Conservation (phyloP, 2,888 invertebrate species). For the Mesorhabditis spiculigera region DNA sequence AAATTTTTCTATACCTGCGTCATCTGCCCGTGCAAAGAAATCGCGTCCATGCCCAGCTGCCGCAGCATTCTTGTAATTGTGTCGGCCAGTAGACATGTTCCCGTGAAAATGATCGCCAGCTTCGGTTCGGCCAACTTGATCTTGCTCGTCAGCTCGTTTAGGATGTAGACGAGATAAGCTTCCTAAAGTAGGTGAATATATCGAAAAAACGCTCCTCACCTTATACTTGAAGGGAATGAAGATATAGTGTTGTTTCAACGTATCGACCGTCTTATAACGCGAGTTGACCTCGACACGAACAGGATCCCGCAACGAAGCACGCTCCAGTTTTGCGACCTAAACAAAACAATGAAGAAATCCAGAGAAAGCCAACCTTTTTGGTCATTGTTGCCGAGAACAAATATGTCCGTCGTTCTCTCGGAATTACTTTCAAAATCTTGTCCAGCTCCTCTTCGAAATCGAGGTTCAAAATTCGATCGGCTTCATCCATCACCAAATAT, state of each 20-base stretch:
- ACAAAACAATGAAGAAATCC: slow-evolving; percentile 3
- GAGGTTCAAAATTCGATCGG: slow-evolving; percentile 96
- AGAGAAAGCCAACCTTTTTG: slow-evolving; percentile 62
- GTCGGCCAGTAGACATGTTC: neutral
- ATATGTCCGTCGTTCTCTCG: slow-evolving; percentile 83
- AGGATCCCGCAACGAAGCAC: slow-evolving; percentile 88
- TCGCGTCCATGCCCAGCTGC: slow-evolving; percentile 81
- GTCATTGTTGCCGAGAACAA: slow-evolving; percentile 99
- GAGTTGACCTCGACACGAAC: slow-evolving; percentile 84
- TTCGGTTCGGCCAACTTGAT: slow-evolving; percentile 77
- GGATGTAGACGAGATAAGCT: slow-evolving; percentile 86
- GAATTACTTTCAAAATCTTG: slow-evolving; percentile 86
- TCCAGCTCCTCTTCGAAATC: slow-evolving; percentile 93
- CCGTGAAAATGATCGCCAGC: slow-evolving; percentile 1
- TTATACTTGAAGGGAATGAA: slow-evolving; percentile 94
- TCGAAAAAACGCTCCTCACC: slow-evolving; percentile 62
- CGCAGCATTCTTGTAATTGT: slow-evolving; percentile 78
- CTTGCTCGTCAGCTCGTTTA: slow-evolving; percentile 87
- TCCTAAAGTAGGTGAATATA: slow-evolving; percentile 69
- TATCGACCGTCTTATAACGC: slow-evolving; percentile 96
- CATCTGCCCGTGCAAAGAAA: slow-evolving; percentile 98
- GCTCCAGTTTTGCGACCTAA: slow-evolving; percentile 81
- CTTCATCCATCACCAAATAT: slow-evolving; percentile 88
- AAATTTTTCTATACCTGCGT: slow-evolving; percentile 68
- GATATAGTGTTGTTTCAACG: slow-evolving; percentile 86